These are phyloP conservation scores for Arvicanthis niloticus DNA, from an alignment of 2,113 vertebrate species.

Conservation along the genomic window DNA sequence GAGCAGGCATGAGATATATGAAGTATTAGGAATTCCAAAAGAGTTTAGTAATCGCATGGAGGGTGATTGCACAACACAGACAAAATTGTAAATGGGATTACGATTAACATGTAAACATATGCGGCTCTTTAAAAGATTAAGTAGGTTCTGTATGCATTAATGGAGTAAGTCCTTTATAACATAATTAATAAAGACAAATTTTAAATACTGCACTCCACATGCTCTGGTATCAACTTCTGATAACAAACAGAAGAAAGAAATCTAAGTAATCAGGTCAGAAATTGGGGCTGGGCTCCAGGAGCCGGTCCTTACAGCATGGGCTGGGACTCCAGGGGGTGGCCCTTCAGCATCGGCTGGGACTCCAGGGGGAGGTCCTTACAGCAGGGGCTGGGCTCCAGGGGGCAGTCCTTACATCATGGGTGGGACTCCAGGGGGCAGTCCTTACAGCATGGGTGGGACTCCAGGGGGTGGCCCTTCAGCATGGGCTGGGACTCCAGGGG, in stretches of 20 bases:
- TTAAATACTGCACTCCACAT: background rate
- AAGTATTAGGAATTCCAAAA: background rate
- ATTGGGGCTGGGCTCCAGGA: background rate
- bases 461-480: too few species aligned
- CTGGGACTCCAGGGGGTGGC: too few species aligned
- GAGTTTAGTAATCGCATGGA: background rate
- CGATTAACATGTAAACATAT: background rate
- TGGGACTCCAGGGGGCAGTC: too few species aligned
- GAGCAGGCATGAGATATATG: constrained; percentile 12
- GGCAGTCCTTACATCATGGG: too few species aligned
- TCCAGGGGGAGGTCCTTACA: background rate
- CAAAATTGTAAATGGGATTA: background rate
- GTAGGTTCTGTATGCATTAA: background rate
- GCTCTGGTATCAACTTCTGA: background rate
- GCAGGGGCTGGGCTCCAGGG: too few species aligned
- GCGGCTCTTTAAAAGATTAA: constrained; percentile 3
- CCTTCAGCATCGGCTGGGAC: background rate
- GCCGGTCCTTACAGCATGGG: too few species aligned
- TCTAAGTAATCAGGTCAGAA: background rate
- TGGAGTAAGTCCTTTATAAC: constrained; percentile 6
- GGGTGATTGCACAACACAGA: background rate
- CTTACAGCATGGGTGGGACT: too few species aligned
- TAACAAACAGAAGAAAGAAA: background rate
- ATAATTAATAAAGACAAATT: constrained; percentile 12
- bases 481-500: too few species aligned